Evolutionary conservation across 2,113 vertebrate genomes (phyloP).

Genomic region (Rhegmatorhina hoffmannsi): DNA sequence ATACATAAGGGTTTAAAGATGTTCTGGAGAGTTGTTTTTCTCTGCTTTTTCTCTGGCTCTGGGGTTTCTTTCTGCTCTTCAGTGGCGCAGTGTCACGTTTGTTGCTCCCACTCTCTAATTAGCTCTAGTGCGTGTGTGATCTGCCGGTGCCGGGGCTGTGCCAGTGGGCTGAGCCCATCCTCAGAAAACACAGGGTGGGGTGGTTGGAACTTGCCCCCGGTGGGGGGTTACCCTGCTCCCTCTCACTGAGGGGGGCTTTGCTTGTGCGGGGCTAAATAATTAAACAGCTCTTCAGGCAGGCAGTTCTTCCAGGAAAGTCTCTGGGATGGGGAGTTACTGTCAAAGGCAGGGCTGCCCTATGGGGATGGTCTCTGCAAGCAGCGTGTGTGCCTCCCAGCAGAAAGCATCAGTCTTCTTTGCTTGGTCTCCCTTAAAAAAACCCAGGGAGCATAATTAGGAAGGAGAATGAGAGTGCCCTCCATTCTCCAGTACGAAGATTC

Average conservation of each 20-base stretch:
- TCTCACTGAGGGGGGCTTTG: neutral
- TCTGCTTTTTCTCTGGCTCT: neutral
- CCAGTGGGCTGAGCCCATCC: neutral
- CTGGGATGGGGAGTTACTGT: neutral
- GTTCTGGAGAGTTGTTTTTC: neutral
- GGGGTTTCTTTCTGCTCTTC: neutral
- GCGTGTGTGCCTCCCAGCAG: neutral
- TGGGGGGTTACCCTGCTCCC: neutral
- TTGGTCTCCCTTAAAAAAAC: neutral
- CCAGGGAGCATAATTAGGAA: accelerated
- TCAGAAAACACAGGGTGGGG: accelerated
- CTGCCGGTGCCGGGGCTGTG: neutral
- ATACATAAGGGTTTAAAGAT: neutral
- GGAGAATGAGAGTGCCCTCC: neutral
- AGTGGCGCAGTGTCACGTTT: neutral
- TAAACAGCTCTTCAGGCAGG: neutral
- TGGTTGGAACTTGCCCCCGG: neutral
- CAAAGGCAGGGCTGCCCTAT: neutral
- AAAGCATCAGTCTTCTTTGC: neutral
- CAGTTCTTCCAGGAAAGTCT: neutral
- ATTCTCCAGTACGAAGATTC: neutral
- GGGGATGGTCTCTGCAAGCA: neutral
- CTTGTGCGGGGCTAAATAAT: neutral
- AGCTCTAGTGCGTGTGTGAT: neutral
- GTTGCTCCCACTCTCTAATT: neutral